These are phyloP conservation scores for Saguinus midas DNA, from an alignment of 2,113 vertebrate genomes.

Conservation along the genomic window DNA sequence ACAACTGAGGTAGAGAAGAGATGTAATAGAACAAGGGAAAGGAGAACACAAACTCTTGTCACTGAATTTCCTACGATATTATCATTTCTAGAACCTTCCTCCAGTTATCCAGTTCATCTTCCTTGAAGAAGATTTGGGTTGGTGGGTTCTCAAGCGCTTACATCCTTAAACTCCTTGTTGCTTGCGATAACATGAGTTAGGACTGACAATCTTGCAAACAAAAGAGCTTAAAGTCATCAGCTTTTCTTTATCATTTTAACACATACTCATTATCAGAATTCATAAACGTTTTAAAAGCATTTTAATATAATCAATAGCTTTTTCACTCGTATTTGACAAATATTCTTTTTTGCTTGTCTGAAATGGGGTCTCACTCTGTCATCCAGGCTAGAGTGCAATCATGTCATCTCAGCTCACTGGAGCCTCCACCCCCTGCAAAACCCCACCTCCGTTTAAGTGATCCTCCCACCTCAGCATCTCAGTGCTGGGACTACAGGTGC, in stretches of 20 bases:
- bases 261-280: not conserved
- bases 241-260: constrained; percentile 29
- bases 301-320: not conserved
- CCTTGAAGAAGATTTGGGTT: not conserved
- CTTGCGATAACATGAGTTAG: not conserved
- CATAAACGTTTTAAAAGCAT: not conserved
- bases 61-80: not conserved
- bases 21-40: not conserved
- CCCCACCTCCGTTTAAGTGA: not conserved
- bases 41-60: not conserved
- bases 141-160: not conserved
- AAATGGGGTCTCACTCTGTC: not conserved
- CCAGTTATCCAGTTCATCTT: not conserved
- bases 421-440: not conserved
- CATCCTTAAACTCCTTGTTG: not conserved
- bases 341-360: not conserved
- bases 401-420: not conserved
- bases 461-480: not conserved
- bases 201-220: not conserved
- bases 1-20: not conserved
- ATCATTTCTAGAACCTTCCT: not conserved
- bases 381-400: not conserved
- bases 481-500: not conserved
- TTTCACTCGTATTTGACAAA: not conserved
- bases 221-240: not conserved